Percentiles rank a stretch among this genome's conserved stretches.
Conservation (phyloP, 2,113 vertebrate genomes). For the Datnioides undecimradiatus region DNA sequence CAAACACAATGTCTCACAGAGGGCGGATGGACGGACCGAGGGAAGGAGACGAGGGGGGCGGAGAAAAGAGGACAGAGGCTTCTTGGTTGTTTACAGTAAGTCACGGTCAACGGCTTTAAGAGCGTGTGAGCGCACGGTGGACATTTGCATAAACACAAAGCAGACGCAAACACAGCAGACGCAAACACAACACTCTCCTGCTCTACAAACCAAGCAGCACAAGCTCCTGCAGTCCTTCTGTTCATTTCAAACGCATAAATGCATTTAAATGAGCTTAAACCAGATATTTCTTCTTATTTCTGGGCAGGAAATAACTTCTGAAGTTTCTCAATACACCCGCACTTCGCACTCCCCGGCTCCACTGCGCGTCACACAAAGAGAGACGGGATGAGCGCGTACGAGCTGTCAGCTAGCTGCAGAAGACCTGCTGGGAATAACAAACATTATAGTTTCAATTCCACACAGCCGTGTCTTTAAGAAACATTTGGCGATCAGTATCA, state of each 20-base stretch:
- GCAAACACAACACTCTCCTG: not conserved
- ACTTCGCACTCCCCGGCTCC: not conserved
- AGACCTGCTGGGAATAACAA: slow-evolving; percentile 26
- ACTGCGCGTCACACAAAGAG: not conserved
- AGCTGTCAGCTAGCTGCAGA: not conserved
- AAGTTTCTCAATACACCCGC: slow-evolving; percentile 22
- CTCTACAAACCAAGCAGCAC: not conserved
- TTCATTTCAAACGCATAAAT: not conserved
- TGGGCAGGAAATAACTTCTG: slow-evolving; percentile 35
- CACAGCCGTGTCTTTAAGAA: slow-evolving; percentile 36
- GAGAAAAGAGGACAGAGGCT: slow-evolving; percentile 25
- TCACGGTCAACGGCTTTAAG: slow-evolving; percentile 18
- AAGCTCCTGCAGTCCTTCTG: too few relatives aligned
- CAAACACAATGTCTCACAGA: slow-evolving; percentile 58
- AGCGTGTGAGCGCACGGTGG: not conserved
- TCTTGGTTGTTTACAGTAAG: slow-evolving; percentile 30
- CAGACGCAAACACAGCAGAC: slow-evolving; percentile 4
- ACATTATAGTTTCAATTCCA: slow-evolving; percentile 40
- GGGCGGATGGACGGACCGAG: not conserved
- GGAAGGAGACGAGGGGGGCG: not conserved
- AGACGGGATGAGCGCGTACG: not conserved
- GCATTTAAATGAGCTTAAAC: not conserved
- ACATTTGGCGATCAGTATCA: slow-evolving; percentile 44
- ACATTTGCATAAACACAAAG: slow-evolving; percentile 29
- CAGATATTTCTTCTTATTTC: not conserved